phyloP scores from a whole-genome alignment of 2,888 invertebrate genomes.

The Bruchidius siliquastri region DNA sequence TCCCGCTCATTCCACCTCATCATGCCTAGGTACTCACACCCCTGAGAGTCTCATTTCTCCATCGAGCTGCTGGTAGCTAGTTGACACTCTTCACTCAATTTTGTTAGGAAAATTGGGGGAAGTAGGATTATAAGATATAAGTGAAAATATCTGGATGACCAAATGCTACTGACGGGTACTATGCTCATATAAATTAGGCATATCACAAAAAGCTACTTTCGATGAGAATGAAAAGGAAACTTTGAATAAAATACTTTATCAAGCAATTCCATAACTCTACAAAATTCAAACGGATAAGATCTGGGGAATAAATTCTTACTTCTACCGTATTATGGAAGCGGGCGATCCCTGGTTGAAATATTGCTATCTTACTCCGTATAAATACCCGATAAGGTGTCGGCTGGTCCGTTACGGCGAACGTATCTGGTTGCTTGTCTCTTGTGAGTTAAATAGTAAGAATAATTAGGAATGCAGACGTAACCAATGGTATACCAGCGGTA shows the following conservation, averaged over 20 bases:
- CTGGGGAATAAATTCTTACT: background rate
- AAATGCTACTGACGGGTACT: too few relatives aligned
- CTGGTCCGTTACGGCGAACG: background rate
- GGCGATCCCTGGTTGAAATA: background rate
- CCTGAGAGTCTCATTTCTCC: too few relatives aligned
- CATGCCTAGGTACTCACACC: too few relatives aligned
- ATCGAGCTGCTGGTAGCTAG: too few relatives aligned
- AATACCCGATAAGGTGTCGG: background rate
- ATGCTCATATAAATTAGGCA: too few relatives aligned
- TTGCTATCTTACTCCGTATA: background rate
- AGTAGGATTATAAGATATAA: too few relatives aligned
- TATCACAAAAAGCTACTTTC: too few relatives aligned
- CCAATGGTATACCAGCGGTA: background rate
- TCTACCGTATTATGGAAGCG: background rate
- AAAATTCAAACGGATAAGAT: background rate
- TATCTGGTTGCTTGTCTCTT: background rate
- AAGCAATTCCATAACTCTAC: background rate
- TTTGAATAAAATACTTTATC: background rate
- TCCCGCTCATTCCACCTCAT: too few relatives aligned
- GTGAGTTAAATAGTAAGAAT: background rate
- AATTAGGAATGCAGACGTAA: background rate
- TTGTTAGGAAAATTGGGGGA: too few relatives aligned
- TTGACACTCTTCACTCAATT: too few relatives aligned
- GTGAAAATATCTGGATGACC: too few relatives aligned
- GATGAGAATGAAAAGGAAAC: background rate